Percentiles rank a stretch among this genome's conserved stretches.
Evolutionary conservation across 2,888 invertebrate species (phyloP).

Genomic region (Melanchra persicariae): DNA sequence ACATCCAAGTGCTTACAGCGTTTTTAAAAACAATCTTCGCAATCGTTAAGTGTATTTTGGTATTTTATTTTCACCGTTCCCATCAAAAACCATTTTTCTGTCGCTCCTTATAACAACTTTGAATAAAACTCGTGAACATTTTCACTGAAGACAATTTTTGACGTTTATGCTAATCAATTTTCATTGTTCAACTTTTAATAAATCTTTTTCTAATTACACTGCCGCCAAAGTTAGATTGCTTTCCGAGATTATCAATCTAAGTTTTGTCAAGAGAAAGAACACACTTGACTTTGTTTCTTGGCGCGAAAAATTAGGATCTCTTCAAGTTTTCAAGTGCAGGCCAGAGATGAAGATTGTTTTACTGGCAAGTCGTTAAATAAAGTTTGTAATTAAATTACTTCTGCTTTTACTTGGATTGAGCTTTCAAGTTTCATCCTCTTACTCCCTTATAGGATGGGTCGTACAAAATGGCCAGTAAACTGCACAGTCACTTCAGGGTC

Average conservation of each 20-base stretch:
- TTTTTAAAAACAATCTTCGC: no score
- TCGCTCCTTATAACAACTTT: not conserved
- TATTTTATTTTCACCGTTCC: not conserved
- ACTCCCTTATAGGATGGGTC: no score
- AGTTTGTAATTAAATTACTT: constrained; percentile 32
- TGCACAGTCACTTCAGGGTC: not conserved
- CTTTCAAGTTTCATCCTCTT: not conserved
- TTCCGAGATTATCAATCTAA: constrained; percentile 70
- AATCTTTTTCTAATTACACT: constrained; percentile 73
- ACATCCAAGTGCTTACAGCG: no score
- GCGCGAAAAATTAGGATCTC: constrained; percentile 28
- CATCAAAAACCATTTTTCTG: not conserved
- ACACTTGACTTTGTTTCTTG: constrained; percentile 33
- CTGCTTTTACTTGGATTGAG: not conserved
- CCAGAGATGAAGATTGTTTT: constrained; percentile 2
- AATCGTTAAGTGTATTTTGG: no score
- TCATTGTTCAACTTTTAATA: constrained; percentile 66
- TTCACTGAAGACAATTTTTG: constrained; percentile 38
- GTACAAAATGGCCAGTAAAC: not conserved
- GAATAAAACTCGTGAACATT: not conserved
- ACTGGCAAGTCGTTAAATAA: constrained; percentile 18
- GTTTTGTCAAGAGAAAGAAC: constrained; percentile 59
- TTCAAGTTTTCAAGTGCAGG: constrained; percentile 24
- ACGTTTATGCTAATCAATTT: constrained; percentile 62
- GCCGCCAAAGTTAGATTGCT: constrained; percentile 72